phyloP scores from a whole-genome alignment of 2,797 vertebrate species.

The Stomatorhinus walkeri region DNA sequence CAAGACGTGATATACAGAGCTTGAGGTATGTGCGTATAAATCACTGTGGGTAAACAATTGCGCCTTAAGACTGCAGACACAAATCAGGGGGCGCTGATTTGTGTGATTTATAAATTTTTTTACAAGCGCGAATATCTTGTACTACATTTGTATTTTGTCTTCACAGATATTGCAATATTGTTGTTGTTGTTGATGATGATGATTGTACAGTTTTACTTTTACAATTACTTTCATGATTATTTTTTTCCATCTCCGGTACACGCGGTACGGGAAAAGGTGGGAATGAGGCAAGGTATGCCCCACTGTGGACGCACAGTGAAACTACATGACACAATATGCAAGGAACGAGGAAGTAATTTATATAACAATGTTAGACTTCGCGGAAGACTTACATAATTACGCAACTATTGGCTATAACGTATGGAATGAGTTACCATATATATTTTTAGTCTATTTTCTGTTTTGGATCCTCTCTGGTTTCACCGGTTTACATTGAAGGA shows the following conservation, averaged over 20 bases:
- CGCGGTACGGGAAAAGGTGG: neutral
- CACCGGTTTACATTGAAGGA: neutral
- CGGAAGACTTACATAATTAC: neutral
- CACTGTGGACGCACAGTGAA: neutral
- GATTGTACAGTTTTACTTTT: neutral
- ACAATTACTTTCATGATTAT: neutral
- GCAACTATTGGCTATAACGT: neutral
- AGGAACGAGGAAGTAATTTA: neutral
- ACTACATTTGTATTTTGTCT: neutral
- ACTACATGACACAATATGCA: neutral
- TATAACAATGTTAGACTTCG: neutral
- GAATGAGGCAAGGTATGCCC: neutral
- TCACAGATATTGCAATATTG: neutral
- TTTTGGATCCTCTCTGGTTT: neutral
- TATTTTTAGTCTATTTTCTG: neutral
- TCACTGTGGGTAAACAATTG: neutral
- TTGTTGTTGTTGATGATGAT: neutral
- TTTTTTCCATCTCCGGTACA: neutral
- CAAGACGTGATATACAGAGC: neutral
- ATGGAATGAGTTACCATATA: neutral
- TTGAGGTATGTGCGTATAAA: neutral
- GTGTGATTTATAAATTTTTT: neutral
- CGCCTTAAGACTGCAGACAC: neutral
- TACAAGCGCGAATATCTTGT: neutral
- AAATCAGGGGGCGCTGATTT: no score